Evolutionary conservation across 2,113 vertebrate species (phyloP).

Genomic region (Mionectes macconnelli): DNA sequence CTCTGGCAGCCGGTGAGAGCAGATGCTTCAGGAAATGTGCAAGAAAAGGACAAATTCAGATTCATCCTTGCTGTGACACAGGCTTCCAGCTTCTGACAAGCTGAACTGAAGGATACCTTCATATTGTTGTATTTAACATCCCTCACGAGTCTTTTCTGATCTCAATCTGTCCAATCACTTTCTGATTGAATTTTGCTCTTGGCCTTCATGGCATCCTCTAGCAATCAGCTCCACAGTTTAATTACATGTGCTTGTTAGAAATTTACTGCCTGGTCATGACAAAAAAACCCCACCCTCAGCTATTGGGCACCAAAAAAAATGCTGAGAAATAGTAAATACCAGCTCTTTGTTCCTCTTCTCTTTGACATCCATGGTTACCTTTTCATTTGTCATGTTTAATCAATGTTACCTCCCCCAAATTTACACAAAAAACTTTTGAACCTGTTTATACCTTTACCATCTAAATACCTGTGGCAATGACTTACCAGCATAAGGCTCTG

Average conservation of each 20-base stretch:
- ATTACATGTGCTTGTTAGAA: neutral
- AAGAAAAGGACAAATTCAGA: constrained; percentile 14
- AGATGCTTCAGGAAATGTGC: neutral
- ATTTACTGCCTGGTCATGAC: neutral
- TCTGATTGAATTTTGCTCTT: neutral
- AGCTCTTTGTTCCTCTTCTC: neutral
- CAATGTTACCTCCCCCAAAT: neutral
- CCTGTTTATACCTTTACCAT: neutral
- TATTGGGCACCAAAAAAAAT: neutral
- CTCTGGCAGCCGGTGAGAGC: neutral
- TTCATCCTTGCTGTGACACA: neutral
- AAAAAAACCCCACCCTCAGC: neutral
- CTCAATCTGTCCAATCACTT: neutral
- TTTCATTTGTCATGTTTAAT: neutral
- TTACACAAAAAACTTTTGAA: neutral
- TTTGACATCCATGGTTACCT: neutral
- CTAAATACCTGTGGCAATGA: neutral
- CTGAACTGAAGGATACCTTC: neutral
- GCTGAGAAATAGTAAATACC: neutral
- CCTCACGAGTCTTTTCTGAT: neutral
- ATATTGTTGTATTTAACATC: neutral
- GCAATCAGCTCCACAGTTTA: neutral
- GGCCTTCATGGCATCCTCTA: neutral
- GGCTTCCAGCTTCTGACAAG: neutral
- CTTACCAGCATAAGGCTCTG: neutral